Evolutionary conservation across 1,140 invertebrate species (phyloP).

Genomic region (Trichonephila clavata): DNA sequence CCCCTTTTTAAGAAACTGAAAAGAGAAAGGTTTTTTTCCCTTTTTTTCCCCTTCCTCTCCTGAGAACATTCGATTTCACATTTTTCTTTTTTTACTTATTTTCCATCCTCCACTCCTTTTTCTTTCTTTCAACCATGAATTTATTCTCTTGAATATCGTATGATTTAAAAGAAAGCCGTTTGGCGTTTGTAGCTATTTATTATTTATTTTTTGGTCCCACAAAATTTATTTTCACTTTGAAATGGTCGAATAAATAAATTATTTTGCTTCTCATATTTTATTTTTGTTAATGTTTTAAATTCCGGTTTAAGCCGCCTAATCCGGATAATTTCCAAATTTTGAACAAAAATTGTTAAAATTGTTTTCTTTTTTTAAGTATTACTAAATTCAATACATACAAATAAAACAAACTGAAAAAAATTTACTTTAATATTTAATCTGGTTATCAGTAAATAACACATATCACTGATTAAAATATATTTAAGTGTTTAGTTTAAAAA

Average conservation of each 20-base stretch:
- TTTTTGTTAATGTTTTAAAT: no score
- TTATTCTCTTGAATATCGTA: constrained; percentile 25
- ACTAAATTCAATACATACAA: no score
- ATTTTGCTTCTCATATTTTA: no score
- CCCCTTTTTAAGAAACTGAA: constrained; percentile 30
- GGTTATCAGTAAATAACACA: no score
- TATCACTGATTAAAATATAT: no score
- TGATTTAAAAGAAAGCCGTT: constrained; percentile 19
- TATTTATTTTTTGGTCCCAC: not conserved
- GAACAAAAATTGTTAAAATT: no score
- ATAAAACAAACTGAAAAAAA: no score
- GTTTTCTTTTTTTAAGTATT: no score
- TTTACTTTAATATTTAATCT: no score
- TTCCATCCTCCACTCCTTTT: not conserved
- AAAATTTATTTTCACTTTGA: not conserved
- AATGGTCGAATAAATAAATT: constrained; percentile 7
- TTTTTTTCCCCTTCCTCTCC: not conserved
- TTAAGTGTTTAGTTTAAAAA: no score
- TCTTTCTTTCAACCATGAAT: constrained; percentile 27
- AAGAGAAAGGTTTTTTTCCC: not conserved
- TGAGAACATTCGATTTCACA: not conserved
- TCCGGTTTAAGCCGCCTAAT: no score
- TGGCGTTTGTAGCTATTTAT: not conserved
- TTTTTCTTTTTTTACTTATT: not conserved
- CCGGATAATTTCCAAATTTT: no score